phyloP scores from a whole-genome alignment of 2,113 vertebrate species.

The Pterocles gutturalis region DNA sequence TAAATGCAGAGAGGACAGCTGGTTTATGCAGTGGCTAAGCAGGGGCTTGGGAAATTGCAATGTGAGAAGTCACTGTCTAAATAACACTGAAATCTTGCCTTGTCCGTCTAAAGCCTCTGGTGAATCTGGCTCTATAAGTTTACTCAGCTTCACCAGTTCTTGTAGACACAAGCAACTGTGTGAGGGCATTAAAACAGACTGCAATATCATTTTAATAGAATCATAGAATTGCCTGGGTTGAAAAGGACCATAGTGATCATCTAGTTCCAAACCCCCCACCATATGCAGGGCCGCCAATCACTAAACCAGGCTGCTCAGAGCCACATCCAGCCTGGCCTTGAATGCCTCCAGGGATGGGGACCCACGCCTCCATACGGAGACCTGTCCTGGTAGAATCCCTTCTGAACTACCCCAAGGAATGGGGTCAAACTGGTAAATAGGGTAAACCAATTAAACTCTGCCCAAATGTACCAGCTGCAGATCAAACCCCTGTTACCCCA shows the following conservation, averaged over 20 bases:
- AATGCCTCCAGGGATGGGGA: too few relatives aligned
- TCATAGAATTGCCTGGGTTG: too few relatives aligned
- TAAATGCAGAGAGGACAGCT: background rate
- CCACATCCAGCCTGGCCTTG: too few relatives aligned
- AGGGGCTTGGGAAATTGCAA: background rate
- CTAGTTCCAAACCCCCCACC: too few relatives aligned
- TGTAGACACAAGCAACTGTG: background rate
- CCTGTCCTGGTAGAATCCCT: background rate
- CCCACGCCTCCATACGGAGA: too few relatives aligned
- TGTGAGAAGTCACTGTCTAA: rapidly evolving
- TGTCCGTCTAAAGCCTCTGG: background rate
- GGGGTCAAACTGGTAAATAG: background rate
- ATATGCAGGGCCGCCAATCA: too few relatives aligned
- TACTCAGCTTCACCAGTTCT: background rate
- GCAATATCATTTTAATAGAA: rapidly evolving
- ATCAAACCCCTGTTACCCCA: background rate
- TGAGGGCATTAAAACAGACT: background rate
- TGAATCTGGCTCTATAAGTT: background rate
- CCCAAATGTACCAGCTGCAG: background rate
- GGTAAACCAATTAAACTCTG: background rate
- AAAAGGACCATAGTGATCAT: too few relatives aligned
- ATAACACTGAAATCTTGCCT: background rate
- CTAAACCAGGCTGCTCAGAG: too few relatives aligned
- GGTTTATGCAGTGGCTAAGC: background rate
- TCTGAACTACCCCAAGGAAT: background rate